A percentile compares a stretch with the other conserved stretches of the same genome.
phyloP scores from a whole-genome alignment of 23 tunicate genomes.

The Aplidium turbinatum region DNA sequence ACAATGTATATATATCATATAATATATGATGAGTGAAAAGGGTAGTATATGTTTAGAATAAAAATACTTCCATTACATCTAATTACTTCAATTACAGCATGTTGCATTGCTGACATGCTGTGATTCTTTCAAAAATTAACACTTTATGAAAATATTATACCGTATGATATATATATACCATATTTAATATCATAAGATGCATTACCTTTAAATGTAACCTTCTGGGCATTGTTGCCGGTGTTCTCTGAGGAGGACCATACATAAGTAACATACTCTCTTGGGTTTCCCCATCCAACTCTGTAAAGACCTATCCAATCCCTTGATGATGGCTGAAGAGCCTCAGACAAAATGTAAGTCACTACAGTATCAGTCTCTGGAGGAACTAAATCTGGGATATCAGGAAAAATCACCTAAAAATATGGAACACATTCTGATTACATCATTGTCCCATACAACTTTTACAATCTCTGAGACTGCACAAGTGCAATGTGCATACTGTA shows the following conservation, averaged over 20 bases:
- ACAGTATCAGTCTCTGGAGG: conserved; percentile 71
- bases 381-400: conserved; percentile 77
- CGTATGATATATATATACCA: too few species aligned
- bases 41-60: neutral
- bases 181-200: too few species aligned
- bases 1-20: too few species aligned
- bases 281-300: conserved; percentile 89
- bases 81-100: neutral
- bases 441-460: too few species aligned
- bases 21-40: too few species aligned
- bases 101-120: too few species aligned
- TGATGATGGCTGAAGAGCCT: conserved; percentile 62
- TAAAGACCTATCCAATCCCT: conserved; percentile 88
- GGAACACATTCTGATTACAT: neutral
- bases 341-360: conserved; percentile 55
- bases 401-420: conserved; percentile 66
- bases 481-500: too few species aligned
- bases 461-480: too few species aligned
- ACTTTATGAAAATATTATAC: too few species aligned
- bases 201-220: conserved; percentile 63
- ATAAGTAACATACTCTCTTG: conserved; percentile 80
- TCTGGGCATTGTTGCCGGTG: conserved; percentile 27
- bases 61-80: neutral
- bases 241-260: conserved; percentile 68
- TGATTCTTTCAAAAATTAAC: too few species aligned